Conservation (phyloP, 2,888 invertebrate genomes). For the Cantharis flavilabris region DNA sequence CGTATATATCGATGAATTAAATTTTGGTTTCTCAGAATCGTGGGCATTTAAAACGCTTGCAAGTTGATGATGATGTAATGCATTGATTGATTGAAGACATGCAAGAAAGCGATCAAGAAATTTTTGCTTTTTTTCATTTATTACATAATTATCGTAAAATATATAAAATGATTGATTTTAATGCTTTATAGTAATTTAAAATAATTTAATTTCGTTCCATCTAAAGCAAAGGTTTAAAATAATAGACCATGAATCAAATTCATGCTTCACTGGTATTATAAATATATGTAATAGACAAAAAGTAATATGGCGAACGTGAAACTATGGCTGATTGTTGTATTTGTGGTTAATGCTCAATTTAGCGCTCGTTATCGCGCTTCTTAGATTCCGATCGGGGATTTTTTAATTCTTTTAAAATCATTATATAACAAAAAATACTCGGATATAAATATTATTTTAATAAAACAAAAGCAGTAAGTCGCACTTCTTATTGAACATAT, state of each 20-base stretch:
- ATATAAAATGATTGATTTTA: background rate
- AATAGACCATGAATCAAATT: background rate
- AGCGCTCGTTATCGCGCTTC: conserved; percentile 12
- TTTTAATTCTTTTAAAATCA: background rate
- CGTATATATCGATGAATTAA: background rate
- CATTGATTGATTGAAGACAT: conserved; percentile 21
- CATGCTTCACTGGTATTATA: background rate
- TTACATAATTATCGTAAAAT: background rate
- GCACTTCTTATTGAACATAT: background rate
- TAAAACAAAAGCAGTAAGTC: background rate
- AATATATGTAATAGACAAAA: background rate
- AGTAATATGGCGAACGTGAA: conserved; percentile 15
- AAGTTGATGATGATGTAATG: conserved; percentile 23
- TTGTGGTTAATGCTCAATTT: conserved; percentile 26
- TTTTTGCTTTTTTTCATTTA: conserved; percentile 8
- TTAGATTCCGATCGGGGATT: background rate
- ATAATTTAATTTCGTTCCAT: background rate
- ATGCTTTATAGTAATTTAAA: background rate
- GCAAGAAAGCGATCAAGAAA: conserved; percentile 26
- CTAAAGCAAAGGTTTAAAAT: background rate
- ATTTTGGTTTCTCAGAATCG: background rate
- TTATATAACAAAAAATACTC: too few relatives aligned
- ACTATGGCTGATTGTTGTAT: conserved; percentile 24
- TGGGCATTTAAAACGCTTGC: conserved; percentile 3
- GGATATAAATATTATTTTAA: background rate